Evolutionary conservation across 2,797 vertebrate genomes (phyloP).

Genomic region (Hipposideros larvatus): DNA sequence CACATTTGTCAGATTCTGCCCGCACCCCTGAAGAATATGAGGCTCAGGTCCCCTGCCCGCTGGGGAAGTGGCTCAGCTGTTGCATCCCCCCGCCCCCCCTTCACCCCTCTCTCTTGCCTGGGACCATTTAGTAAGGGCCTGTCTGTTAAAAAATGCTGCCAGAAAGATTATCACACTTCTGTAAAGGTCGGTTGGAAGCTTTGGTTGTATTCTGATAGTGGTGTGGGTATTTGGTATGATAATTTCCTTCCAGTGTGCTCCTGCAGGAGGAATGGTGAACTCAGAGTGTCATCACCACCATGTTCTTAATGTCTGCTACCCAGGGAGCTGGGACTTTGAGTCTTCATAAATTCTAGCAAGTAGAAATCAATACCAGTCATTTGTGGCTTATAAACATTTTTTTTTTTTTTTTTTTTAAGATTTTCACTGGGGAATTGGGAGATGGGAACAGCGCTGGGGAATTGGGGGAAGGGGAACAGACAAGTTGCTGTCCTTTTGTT

Average conservation of each 20-base stretch:
- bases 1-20: background rate
- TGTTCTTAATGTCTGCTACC: background rate
- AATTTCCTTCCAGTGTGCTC: background rate
- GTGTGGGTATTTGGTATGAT: background rate
- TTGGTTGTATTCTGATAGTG: background rate
- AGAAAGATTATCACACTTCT: background rate
- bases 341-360: background rate
- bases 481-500: no score
- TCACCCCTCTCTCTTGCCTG: background rate
- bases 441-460: no score
- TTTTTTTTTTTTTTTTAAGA: background rate
- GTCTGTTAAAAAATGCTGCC: slow-evolving; percentile 2
- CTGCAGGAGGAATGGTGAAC: background rate
- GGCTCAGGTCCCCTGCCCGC: background rate
- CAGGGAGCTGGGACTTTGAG: background rate
- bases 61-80: background rate
- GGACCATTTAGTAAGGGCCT: background rate
- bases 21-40: background rate
- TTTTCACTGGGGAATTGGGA: no score
- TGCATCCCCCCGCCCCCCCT: background rate
- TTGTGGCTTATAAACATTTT: background rate
- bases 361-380: background rate
- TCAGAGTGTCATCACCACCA: background rate
- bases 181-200: background rate
- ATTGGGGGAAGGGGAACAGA: no score